Base-by-base conservation (phyloP, 2,113 vertebrate species). In the Eulemur rufifrons region DNA sequence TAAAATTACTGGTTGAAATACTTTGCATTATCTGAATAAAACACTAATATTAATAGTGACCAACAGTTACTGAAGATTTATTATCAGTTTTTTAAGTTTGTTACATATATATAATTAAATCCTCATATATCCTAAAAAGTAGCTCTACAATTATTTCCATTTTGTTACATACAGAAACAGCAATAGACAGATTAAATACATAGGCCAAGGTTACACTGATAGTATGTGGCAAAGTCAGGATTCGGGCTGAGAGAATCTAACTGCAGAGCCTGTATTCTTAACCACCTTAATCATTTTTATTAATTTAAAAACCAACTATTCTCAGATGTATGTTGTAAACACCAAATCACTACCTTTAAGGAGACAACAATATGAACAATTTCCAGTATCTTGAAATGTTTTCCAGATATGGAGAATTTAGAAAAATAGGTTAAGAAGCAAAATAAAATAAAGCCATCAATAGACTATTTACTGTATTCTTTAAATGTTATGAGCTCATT, bases 141-240 rank as follows among this genome's bases (percentile, higher is more conserved):
- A 69, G n/a, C 45, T 80, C 73, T 91, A 52, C 77, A 94, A 86
- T 94, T 94, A 73, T 27, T 86, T 50, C 90, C 12, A 25, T 32
- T 69, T 59, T 52, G 64, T 87, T 37, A 87, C 32, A 74, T 25
- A 91, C 47, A 50, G n/a, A 86, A 86, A 64, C 29, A 81, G 54
- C 21, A 95, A 68, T 23, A 80, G 50, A 80, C 76, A 76, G 56
- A 74, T 76, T 91, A 80, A 77, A 56, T 76, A 84, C 76, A 59
- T 21, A 94, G 84, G 61, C 23, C 95, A 85, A 64, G 37, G 69
- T 52, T 45, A 89, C 77, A 56, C 0, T 86, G 86, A 25, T 32
- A 64, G 37, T 39, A 88, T 5, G 1, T 54, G 32, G 25, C 54
- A 69, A 86, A 91, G 74, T 91, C 59, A 37, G n/a, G 45, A 94